phyloP scores from a whole-genome alignment of 2,797 vertebrate species.

The Acrocephalus scirpaceus region DNA sequence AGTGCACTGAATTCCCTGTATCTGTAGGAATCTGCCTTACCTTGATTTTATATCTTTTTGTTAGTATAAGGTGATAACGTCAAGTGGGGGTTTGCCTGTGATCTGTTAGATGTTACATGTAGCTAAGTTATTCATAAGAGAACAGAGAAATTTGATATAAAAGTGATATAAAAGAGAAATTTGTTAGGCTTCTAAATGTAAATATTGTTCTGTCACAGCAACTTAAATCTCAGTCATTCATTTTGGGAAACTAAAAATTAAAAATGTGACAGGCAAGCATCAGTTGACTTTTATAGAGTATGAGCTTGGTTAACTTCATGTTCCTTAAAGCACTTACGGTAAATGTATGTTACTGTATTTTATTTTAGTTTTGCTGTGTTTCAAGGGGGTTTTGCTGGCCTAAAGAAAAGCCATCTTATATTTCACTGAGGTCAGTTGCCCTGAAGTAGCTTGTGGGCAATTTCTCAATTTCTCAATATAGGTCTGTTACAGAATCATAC shows the following conservation, averaged over 20 bases:
- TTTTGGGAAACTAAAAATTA: background rate
- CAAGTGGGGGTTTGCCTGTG: background rate
- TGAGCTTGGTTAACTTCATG: background rate
- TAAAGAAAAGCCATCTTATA: background rate
- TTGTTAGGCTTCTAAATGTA: background rate
- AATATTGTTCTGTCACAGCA: background rate
- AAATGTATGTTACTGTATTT: background rate
- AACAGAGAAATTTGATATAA: background rate
- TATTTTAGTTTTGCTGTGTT: background rate
- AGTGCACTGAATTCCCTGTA: background rate
- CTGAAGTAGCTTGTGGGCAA: background rate
- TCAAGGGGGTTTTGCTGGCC: background rate
- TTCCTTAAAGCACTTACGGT: background rate
- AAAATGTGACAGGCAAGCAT: background rate
- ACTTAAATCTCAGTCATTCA: background rate
- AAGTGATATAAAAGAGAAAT: background rate
- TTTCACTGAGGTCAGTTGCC: background rate
- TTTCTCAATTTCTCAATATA: background rate
- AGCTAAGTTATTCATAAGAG: background rate
- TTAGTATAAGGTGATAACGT: background rate
- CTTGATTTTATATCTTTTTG: background rate
- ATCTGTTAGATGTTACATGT: background rate
- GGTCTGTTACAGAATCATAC: background rate
- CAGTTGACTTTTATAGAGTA: background rate
- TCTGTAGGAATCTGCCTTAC: background rate